Evolutionary conservation across 1,140 invertebrate genomes (phyloP), one percentile per base, ranked within the genome.

Genomic region (Scaptomyza montana): DNA sequence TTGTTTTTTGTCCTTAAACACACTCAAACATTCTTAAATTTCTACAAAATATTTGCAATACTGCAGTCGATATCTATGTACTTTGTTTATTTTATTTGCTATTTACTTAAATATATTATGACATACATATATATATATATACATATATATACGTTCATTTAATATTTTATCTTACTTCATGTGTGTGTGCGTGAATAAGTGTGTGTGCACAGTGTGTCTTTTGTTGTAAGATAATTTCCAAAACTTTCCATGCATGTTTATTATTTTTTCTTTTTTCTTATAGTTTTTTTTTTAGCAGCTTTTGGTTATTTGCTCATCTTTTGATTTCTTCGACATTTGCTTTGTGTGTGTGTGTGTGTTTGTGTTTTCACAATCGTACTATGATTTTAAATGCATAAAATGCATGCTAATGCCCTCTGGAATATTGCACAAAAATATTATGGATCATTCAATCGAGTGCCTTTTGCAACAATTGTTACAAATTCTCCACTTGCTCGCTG

Each of bases 41-140:
- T 89, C 90, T 91, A 91, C 89, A 91, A 91, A 91, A 91, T 91
- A 91, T 87, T 91, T 91, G 90, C 90, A 91, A 85, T 91, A 90
- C 89, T 91, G 90, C 90, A 91, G 90, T 91, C 89, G 90, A 87
- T 89, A 89, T 89, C 78, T 89, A 80, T 89, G 70, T 69, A 89
- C 89, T 33, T 33, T 33, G 5, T 33, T 33, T 7, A n/a, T 30
- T 71, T 89, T 87, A 84, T 89, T 89, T 79, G 73, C 84, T 89
- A 84, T 84, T 84, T 73, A 80, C 80, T 89, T 89, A 80, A 72
- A 82, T 66, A 67, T 78, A 63, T 75, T 67, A 72, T 76, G 78
- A 82, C 86, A 87, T 64, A 78, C 69, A 87, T 33, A 6, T 33
- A 33, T 33, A 33, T 33, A 33, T 33, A 33, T 70, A 53, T 71